Percentiles rank a stretch among this genome's conserved stretches.
These are phyloP conservation scores for Nyctereutes procyonoides DNA, from an alignment of 2,113 vertebrate genomes.

Conservation along the genomic window DNA sequence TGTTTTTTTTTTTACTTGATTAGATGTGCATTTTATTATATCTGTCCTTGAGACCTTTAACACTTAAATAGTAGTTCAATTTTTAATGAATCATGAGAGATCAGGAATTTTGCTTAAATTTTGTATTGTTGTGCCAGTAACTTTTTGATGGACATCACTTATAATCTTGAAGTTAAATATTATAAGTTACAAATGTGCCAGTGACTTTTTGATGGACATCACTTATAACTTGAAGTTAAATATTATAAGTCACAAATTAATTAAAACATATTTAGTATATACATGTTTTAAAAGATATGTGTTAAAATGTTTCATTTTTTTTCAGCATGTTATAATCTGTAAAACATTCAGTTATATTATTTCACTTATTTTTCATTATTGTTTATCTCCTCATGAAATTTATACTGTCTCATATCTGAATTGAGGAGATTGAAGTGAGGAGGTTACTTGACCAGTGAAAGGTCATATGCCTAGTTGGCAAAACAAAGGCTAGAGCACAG, in stretches of 20 bases:
- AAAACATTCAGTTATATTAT: neutral
- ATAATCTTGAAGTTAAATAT: neutral
- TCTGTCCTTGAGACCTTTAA: neutral
- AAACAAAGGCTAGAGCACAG: neutral
- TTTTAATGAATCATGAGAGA: constrained; percentile 36
- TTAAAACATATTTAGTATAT: neutral
- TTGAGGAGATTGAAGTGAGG: neutral
- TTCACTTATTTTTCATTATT: constrained; percentile 26
- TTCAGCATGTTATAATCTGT: neutral
- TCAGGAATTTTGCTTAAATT: neutral
- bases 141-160: neutral
- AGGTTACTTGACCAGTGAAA: neutral
- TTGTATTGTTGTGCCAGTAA: constrained; percentile 3
- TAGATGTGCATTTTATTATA: neutral
- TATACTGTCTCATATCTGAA: neutral
- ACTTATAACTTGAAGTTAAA: neutral
- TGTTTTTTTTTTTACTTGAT: neutral
- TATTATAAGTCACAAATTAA: neutral
- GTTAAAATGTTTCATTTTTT: neutral
- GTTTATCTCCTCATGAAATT: neutral
- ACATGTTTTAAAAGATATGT: neutral
- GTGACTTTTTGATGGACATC: neutral
- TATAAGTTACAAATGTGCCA: neutral
- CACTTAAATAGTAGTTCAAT: neutral
- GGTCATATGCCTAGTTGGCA: neutral